Conservation (phyloP, 2,113 vertebrate species). For the Baryphthengus martii region DNA sequence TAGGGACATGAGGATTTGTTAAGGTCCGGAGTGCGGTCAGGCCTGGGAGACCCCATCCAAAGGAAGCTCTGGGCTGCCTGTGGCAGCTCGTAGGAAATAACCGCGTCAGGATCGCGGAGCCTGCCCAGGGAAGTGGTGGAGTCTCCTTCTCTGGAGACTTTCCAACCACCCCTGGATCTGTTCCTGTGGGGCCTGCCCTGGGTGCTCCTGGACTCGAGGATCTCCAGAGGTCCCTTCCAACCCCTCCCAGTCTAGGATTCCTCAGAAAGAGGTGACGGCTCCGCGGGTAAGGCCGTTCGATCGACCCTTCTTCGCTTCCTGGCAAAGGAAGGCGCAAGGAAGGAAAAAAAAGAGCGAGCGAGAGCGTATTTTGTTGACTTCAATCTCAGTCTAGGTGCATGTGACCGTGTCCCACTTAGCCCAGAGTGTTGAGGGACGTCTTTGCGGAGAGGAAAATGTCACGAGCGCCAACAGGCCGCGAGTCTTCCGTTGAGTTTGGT, state of each 20-base stretch:
- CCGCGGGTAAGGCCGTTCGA: neutral
- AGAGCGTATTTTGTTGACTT: neutral
- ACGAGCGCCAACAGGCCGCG: neutral
- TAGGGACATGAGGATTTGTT: neutral
- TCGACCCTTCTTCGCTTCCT: neutral
- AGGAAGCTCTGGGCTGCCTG: neutral
- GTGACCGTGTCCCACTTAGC: fast-evolving
- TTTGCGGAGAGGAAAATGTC: neutral
- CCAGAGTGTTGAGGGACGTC: neutral
- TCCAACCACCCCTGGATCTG: too few relatives aligned
- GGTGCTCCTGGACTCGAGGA: too few relatives aligned
- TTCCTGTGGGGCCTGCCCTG: too few relatives aligned
- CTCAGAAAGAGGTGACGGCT: neutral
- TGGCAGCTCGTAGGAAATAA: neutral
- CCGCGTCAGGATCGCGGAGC: too few relatives aligned
- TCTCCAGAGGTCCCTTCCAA: too few relatives aligned
- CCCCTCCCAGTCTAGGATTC: too few relatives aligned
- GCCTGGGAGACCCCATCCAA: neutral
- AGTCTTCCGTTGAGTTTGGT: fast-evolving
- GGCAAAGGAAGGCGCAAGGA: neutral
- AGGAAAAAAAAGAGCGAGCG: fast-evolving
- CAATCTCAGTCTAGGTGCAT: fast-evolving
- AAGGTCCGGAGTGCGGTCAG: neutral
- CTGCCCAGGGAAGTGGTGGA: too few relatives aligned
- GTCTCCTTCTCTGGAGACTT: too few relatives aligned